phyloP scores from a whole-genome alignment of 2,888 invertebrate genomes.

The Tenthredo amoena region DNA sequence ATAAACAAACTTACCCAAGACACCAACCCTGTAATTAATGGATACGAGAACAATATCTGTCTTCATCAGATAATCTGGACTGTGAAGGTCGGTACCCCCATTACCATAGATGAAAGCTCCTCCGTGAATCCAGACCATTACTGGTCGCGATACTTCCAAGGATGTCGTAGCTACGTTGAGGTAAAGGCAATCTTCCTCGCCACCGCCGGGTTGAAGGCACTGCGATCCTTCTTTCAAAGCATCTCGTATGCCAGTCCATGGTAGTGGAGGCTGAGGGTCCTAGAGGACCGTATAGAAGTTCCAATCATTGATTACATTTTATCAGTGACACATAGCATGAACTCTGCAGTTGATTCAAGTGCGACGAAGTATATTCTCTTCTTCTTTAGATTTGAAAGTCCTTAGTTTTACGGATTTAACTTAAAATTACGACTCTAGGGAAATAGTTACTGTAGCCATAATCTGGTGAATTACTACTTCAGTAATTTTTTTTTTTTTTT shows the following conservation, averaged over 20 bases:
- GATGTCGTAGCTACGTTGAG: slow-evolving; percentile 65
- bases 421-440: too few relatives aligned
- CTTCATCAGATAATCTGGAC: slow-evolving; percentile 64
- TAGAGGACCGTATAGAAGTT: slow-evolving; percentile 53
- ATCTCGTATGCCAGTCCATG: slow-evolving; percentile 77
- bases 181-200: slow-evolving; percentile 68
- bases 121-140: slow-evolving; percentile 65
- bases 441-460: too few relatives aligned
- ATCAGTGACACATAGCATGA: background rate
- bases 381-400: too few relatives aligned
- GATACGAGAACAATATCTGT: slow-evolving; percentile 62
- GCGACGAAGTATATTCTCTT: too few relatives aligned
- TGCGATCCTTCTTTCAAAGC: slow-evolving; percentile 74
- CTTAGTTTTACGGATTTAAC: too few relatives aligned
- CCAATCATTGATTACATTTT: background rate
- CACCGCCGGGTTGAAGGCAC: slow-evolving; percentile 63
- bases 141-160: slow-evolving; percentile 52
- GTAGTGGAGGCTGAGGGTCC: slow-evolving; percentile 76
- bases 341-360: too few relatives aligned
- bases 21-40: slow-evolving; percentile 64
- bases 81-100: slow-evolving; percentile 55
- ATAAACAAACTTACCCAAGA: slow-evolving; percentile 60
- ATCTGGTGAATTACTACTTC: too few relatives aligned
- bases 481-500: too few relatives aligned
- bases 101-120: slow-evolving; percentile 65